These are phyloP conservation scores for Oncorhynchus kisutch DNA, from an alignment of 2,113 vertebrate species.

Conservation along the genomic window DNA sequence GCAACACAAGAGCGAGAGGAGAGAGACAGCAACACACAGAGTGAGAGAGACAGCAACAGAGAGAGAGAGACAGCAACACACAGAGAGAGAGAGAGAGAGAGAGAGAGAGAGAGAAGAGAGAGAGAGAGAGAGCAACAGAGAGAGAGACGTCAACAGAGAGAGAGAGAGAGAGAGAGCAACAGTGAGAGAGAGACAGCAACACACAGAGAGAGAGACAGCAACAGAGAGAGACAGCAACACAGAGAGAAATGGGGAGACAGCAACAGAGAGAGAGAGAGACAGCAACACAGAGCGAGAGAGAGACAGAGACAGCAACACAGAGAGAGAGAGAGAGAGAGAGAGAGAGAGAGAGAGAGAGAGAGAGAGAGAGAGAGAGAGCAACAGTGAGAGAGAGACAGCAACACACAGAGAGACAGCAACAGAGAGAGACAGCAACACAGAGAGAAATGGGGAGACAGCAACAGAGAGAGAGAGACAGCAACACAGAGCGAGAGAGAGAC, in stretches of 20 bases:
- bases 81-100: no score
- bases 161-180: no score
- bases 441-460: not conserved
- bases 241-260: not conserved
- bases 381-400: not conserved
- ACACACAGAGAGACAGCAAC: not conserved
- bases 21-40: no score
- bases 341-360: no score
- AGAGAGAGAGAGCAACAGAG: no score
- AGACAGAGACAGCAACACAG: no score
- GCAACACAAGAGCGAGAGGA: not conserved
- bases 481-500: not conserved
- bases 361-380: not conserved
- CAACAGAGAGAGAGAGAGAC: not conserved
- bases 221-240: not conserved
- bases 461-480: not conserved
- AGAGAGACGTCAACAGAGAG: no score
- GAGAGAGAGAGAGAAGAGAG: no score
- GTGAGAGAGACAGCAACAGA: no score
- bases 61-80: no score
- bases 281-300: not conserved
- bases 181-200: not conserved
- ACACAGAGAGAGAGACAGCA: not conserved
- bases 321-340: not conserved
- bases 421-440: not conserved